Conservation (phyloP, 2,113 vertebrate genomes). For the human (Homo sapiens) region GRCh38 chr19:38773001-38773500, state of each 20-base stretch:
- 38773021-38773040: background rate
- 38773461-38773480: background rate
- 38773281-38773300: background rate
- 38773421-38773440: background rate
- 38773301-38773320: background rate
- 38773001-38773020: conserved; percentile 32
- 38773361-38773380: background rate
- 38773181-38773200: background rate
- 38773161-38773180: background rate
- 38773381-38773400: background rate
- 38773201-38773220: background rate
- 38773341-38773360: background rate
- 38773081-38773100: conserved; percentile 19
- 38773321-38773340: background rate
- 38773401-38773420: background rate
- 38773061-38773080: background rate
- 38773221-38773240: background rate
- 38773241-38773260: background rate
- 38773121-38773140: background rate
- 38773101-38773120: background rate
- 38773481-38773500: background rate
- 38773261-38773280: too few relatives aligned
- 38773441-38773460: background rate
- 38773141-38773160: background rate
- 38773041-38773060: conserved; percentile 43